Base-by-base conservation (phyloP, 2,888 invertebrate species). In the Apotomis betuletana region DNA sequence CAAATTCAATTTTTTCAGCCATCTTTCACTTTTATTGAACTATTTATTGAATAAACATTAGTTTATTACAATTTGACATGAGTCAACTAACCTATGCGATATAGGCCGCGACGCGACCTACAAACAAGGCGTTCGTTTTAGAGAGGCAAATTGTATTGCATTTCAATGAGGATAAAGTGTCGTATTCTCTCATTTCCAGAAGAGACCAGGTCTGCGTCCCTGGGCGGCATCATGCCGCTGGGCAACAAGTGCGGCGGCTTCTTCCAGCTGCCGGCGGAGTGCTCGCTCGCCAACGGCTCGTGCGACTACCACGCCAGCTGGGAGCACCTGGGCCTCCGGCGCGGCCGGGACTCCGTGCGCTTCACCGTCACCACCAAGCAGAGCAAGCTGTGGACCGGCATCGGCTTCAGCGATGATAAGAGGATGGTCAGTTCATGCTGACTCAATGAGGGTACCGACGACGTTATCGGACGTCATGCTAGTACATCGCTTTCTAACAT, bases 341-440 rank as follows among this genome's bases (percentile, higher is more conserved):
- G 93, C 0, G 95, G 95, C 0, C 94, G 95, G 82, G 97, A 98
- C 83, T 95, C 96, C 70, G 95, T 98, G 75, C 91, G 94, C 60
- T 98, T 98, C 90, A 96, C 96, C 0, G 95, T 98, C 63, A 95
- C 95, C 58, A 97, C 97, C 0, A 95, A 94, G 52, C 94, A 97
- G 78, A 96, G 95, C 1, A 95, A 97, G 76, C 94, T 95, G 8
- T 98, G 98, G 98, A 98, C 98, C 0, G 98, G 98, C 0, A 97
- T 98, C 74, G 98, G 96, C 0, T 98, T 98, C 85, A 97, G 97
- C 64, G 94, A 97, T 74, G 95, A 97, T 82, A 95, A 95, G 77
- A 96, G 95, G 87, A 98, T 98, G 98, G 96, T 96, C 86, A 87
- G 87, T 54, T 3, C 10, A 4, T 15, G 15, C 0, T 15, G 15